phyloP scores from a whole-genome alignment of 2,888 invertebrate species.

The Agrochola litura region DNA sequence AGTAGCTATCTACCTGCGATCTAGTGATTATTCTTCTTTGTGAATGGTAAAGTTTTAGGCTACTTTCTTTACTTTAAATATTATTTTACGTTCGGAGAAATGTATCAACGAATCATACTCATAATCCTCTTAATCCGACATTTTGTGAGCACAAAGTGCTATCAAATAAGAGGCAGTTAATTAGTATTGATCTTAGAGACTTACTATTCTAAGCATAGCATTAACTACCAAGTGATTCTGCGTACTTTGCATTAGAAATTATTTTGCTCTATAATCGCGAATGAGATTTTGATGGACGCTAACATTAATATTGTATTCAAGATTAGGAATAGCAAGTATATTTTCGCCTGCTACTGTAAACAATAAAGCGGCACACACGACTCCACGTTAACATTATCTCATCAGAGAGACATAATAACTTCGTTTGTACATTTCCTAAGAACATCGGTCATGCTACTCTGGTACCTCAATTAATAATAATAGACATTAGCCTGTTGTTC shows the following conservation, averaged over 20 bases:
- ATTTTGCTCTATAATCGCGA: not conserved
- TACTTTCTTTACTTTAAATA: not conserved
- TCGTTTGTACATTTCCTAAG: constrained; percentile 28
- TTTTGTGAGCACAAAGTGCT: not conserved
- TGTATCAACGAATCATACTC: not conserved
- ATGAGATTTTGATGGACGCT: constrained; percentile 18
- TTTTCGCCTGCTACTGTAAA: constrained; percentile 1
- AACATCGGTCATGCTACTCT: constrained; percentile 8
- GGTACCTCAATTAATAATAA: constrained; percentile 32
- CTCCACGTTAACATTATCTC: constrained; percentile 14
- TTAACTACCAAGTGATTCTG: not conserved
- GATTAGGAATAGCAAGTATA: constrained; percentile 9
- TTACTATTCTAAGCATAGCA: not conserved
- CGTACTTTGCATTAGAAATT: not conserved
- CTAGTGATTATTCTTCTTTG: not conserved
- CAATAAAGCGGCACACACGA: constrained; percentile 4
- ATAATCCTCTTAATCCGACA: not conserved
- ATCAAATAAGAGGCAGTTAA: not conserved
- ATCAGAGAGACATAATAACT: constrained; percentile 14
- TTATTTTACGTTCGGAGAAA: no score
- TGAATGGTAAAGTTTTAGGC: not conserved
- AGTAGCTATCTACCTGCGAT: not conserved
- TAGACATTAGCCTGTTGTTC: constrained; percentile 22
- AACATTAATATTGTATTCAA: constrained; percentile 23
- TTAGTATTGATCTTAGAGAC: not conserved